phyloP scores from a whole-genome alignment of 2,888 invertebrate species.

The Synergus japonicus region DNA sequence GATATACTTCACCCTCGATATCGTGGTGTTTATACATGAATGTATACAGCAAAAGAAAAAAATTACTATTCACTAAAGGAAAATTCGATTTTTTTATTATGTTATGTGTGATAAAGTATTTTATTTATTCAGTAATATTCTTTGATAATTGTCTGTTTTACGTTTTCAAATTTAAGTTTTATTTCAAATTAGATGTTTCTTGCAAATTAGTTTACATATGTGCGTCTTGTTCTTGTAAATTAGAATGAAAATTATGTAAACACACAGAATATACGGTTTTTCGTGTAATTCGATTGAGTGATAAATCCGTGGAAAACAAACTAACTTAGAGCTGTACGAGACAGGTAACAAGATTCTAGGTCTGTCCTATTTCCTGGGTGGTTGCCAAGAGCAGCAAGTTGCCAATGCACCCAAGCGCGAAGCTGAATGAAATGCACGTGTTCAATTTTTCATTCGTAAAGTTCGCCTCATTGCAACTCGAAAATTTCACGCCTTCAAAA shows the following conservation, averaged over 20 bases:
- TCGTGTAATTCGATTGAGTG: constrained; percentile 55
- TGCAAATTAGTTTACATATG: background rate
- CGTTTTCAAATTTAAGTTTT: background rate
- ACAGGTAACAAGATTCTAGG: constrained; percentile 66
- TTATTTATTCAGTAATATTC: too few species aligned
- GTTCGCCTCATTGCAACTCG: constrained; percentile 17
- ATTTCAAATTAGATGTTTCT: background rate
- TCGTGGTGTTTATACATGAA: constrained; percentile 9
- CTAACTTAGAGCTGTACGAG: constrained; percentile 60
- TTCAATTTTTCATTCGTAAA: constrained; percentile 35
- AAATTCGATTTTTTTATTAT: background rate
- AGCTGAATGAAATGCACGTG: constrained; percentile 37
- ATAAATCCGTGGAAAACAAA: constrained; percentile 60
- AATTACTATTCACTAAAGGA: background rate
- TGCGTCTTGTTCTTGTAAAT: background rate
- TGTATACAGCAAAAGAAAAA: background rate
- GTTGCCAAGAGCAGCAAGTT: constrained; percentile 25
- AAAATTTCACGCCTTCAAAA: background rate
- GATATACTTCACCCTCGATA: constrained; percentile 24
- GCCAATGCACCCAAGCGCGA: constrained; percentile 22
- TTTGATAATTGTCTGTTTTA: too few species aligned
- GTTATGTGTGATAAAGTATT: background rate
- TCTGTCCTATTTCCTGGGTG: constrained; percentile 54
- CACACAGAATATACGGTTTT: constrained; percentile 42
- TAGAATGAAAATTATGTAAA: constrained; percentile 5